Evolutionary conservation across 2,113 vertebrate genomes (phyloP).

Genomic region (Lathamus discolor): DNA sequence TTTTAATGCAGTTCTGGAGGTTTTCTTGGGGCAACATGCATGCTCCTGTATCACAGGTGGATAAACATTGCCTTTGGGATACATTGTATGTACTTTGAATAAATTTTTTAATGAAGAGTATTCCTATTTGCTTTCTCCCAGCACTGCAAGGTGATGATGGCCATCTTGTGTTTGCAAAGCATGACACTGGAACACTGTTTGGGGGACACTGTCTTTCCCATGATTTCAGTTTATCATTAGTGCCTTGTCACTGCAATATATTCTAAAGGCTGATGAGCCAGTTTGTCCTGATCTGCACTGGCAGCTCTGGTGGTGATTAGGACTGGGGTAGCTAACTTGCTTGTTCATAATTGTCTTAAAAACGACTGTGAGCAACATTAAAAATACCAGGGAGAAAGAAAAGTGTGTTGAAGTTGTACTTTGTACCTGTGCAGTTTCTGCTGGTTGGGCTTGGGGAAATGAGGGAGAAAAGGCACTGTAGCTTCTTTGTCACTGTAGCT

Average conservation of each 20-base stretch:
- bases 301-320: neutral
- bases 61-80: neutral
- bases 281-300: neutral
- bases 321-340: neutral
- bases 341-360: neutral
- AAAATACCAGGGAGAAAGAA: neutral
- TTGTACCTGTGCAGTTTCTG: neutral
- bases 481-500: neutral
- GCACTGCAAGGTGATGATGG: neutral
- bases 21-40: accelerated
- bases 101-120: neutral
- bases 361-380: neutral
- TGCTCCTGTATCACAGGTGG: neutral
- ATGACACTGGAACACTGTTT: neutral
- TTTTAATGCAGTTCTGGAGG: neutral
- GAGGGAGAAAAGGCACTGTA: neutral
- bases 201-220: neutral
- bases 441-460: neutral
- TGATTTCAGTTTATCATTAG: neutral
- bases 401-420: neutral
- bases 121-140: neutral
- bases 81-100: neutral
- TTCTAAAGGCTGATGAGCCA: neutral
- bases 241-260: neutral
- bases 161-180: neutral